Evolutionary conservation across 2,888 invertebrate species (phyloP), one percentile per base, ranked within the genome.

Genomic region (Geotrupes spiniger): DNA sequence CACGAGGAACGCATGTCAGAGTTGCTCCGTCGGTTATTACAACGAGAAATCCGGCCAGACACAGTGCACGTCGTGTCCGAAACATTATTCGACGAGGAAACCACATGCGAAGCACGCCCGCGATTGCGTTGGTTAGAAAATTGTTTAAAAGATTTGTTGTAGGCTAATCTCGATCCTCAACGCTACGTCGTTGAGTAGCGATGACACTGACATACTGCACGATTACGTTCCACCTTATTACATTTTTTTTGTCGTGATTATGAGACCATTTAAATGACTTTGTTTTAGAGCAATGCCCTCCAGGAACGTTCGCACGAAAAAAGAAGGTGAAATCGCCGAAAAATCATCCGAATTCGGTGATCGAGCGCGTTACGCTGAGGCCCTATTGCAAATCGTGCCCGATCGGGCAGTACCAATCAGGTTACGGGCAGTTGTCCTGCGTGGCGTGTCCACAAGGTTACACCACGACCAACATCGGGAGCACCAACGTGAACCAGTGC

Each of bases 11-110:
- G 66, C 65, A n/a, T 85, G 85, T 57, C 76, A 78, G 50, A 72
- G 78, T 21, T 85, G 85, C 62, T 70, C 73, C 6, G 67, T 77
- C 41, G 84, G 84, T 1, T 75, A 74, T n/a, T 85, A 79, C 61
- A 84, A 82, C 57, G 75, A 78, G 17, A 58, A 69, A 27, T 70
- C 74, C 25, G 84, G 81, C 2, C 77, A 80, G 49, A 65, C 69
- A 1, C 63, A 71, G 1, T 86, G 85, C 59, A 63, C 69, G 9
- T 64, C 71, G 11, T 86, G 85, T 61, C 84, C 84, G 0, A 59
- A 65, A 12, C 69, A 78, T 57, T 77, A 76, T 42, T 82, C 79
- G 1, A 85, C 85, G 0, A 73, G 73, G 49, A 74, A 73, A 59
- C 64, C 73, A 51, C 76, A 75, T 38, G 69, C 76, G 0, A 75